Conservation (phyloP, 2,888 invertebrate genomes). For the Eupeodes latifasciatus region DNA sequence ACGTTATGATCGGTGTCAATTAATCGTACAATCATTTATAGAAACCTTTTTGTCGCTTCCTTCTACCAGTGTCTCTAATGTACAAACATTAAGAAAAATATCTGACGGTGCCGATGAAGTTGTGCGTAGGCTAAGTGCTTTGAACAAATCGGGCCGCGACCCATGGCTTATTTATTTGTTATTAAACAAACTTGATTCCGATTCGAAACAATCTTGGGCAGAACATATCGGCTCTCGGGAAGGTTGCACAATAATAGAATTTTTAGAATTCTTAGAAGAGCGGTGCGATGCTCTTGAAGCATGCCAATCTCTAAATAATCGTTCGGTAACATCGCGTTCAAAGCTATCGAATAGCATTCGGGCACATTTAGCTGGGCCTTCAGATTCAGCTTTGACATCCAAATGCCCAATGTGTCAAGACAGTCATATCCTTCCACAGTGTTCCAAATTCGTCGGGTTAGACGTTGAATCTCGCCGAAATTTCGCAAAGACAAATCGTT, state of each 20-base stretch:
- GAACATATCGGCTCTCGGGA: background rate
- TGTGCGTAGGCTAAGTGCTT: background rate
- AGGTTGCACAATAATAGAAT: background rate
- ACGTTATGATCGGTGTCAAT: constrained; percentile 5
- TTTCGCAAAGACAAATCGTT: constrained; percentile 19
- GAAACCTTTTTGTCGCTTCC: background rate
- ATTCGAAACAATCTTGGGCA: constrained; percentile 5
- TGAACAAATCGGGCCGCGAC: background rate
- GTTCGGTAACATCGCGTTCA: background rate
- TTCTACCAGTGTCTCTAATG: background rate
- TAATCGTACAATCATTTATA: background rate
- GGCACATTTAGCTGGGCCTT: constrained; percentile 3
- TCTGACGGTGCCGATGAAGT: background rate
- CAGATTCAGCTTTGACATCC: background rate
- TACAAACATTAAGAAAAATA: background rate
- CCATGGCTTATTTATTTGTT: constrained; percentile 22
- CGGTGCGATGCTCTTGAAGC: constrained; percentile 22
- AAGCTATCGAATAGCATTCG: background rate
- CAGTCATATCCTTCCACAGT: background rate
- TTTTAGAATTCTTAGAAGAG: constrained; percentile 14
- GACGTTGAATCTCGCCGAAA: background rate
- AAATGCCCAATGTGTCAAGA: constrained; percentile 25
- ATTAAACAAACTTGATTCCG: constrained; percentile 9
- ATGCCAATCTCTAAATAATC: constrained; percentile 15
- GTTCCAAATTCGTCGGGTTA: background rate